Base-by-base conservation (phyloP, 2,888 invertebrate species). In the Platerodrilus igneus region DNA sequence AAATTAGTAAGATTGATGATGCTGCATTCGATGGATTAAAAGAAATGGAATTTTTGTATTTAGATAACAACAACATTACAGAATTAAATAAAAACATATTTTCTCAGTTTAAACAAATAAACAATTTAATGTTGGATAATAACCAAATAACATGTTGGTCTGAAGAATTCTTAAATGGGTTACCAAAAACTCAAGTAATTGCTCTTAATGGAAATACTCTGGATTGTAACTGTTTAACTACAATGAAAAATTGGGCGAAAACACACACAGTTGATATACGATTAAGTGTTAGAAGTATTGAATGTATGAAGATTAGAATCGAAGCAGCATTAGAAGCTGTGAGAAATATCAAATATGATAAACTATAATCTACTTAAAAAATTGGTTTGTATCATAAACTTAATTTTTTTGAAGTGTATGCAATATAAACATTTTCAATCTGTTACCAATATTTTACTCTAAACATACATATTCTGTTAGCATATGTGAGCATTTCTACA, bases 11-110 rank as follows among this genome's bases (percentile, higher is more conserved):
- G 3, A 37, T 57, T 10, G 44, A 56, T 22, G 42, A 46, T 20
- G 45, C 51, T 13, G 39, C 54, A 9, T 37, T 50, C 41, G 42
- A 51, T 34, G 52, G 48, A 14, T 36, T 57, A 21, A 43, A 45
- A 9, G 26, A 46, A 22, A 35, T 53, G 19, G 52, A 54, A 15
- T 51, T 54, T 48, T 21, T 51, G 29, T 53, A 55, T 34, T 43
- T 56, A 39, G 49, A 48, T 17, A 43, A 41, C 9, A 47, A 67
- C 51, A 51, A 45, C 21, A 45, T 56, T 20, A 23, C 18, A 10
- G 35, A 43, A 8, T 35, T 58, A 7, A 45, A 50, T 13, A 45
- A 47, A 1, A 10, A 16, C 20, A 7, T 31, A 6, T 31, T 31
- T 21, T 8, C 16, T 1, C n/a, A 19, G 6, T 31, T 17, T 2